phyloP scores from a whole-genome alignment of 1,140 invertebrate species.

The Prorops nasuta region DNA sequence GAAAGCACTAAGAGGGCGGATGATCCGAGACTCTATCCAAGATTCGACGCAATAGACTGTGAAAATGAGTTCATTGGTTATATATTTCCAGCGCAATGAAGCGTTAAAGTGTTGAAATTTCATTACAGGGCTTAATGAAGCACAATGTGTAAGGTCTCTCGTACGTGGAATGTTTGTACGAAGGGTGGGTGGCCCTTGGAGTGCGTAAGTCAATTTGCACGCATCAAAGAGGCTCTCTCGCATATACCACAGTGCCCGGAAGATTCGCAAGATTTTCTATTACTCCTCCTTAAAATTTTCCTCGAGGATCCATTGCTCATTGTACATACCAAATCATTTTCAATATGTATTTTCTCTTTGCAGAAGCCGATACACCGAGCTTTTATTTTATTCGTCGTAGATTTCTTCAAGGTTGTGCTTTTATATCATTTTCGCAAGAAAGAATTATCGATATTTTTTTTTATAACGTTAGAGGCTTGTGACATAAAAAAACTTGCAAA shows the following conservation, averaged over 20 bases:
- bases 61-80: slow-evolving; percentile 51
- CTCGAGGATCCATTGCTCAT: not conserved
- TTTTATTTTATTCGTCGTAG: too few relatives aligned
- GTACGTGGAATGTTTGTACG: slow-evolving; percentile 31
- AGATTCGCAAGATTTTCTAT: slow-evolving; percentile 28
- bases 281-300: slow-evolving; percentile 11
- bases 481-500: too few relatives aligned
- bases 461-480: too few relatives aligned
- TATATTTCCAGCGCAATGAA: slow-evolving; percentile 36
- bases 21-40: slow-evolving; percentile 23
- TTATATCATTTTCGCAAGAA: too few relatives aligned
- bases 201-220: slow-evolving; percentile 37
- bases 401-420: too few relatives aligned
- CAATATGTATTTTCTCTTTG: too few relatives aligned
- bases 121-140: slow-evolving; percentile 44
- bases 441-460: too few relatives aligned
- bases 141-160: slow-evolving; percentile 33
- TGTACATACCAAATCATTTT: too few relatives aligned
- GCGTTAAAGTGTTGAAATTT: slow-evolving; percentile 45
- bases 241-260: slow-evolving; percentile 27
- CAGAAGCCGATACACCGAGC: too few relatives aligned
- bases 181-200: slow-evolving; percentile 35
- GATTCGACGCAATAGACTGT: slow-evolving; percentile 32
- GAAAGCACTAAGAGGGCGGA: slow-evolving; percentile 16
- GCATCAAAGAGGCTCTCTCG: slow-evolving; percentile 29